Evolutionary conservation across 2,797 vertebrate species (phyloP).

Genomic region (Hephaestus fuliginosus): DNA sequence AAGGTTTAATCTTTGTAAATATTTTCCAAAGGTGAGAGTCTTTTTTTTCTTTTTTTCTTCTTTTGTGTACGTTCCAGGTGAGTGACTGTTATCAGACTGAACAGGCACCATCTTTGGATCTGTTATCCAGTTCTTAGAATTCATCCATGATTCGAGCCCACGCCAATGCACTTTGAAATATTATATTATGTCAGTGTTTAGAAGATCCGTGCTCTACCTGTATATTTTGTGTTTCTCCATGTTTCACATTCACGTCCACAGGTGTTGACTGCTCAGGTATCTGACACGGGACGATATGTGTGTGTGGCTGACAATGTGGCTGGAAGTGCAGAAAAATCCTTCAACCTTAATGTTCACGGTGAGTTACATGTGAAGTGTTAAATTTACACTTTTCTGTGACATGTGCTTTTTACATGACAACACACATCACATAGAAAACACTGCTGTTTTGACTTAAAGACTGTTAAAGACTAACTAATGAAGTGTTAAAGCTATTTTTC

Average conservation of each 20-base stretch:
- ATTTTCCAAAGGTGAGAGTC: too few relatives aligned
- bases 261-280: conserved; percentile 90
- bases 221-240: neutral
- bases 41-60: too few relatives aligned
- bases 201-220: neutral
- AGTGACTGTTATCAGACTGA: too few relatives aligned
- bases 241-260: conserved; percentile 62
- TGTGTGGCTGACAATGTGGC: conserved; percentile 93
- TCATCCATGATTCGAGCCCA: too few relatives aligned
- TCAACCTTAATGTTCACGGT: conserved; percentile 95
- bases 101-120: too few relatives aligned
- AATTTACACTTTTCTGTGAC: neutral
- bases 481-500: neutral
- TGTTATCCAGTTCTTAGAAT: too few relatives aligned
- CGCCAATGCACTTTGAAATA: neutral
- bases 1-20: too few relatives aligned
- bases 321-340: conserved; percentile 93
- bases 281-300: conserved; percentile 92
- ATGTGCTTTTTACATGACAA: neutral
- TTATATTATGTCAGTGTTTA: neutral
- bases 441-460: neutral
- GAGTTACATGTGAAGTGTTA: conserved; percentile 61
- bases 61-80: too few relatives aligned
- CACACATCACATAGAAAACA: neutral
- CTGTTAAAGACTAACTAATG: neutral